phyloP scores from a whole-genome alignment of 2,888 invertebrate species.

The Sympetrum striolatum region DNA sequence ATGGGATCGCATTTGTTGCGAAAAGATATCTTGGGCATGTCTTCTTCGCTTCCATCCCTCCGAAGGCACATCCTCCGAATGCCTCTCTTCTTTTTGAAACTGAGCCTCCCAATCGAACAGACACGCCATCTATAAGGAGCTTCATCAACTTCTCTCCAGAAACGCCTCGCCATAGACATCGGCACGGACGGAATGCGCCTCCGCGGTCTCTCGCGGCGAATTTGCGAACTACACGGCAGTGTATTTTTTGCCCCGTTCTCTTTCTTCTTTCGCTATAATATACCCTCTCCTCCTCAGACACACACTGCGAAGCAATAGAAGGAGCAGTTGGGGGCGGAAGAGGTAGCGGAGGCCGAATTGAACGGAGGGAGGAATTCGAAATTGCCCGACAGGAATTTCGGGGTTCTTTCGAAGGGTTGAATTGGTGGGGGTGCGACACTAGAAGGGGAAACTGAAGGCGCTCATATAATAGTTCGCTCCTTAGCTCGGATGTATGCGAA shows the following conservation, averaged over 20 bases:
- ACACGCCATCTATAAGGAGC: slow-evolving; percentile 43
- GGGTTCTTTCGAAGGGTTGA: slow-evolving; percentile 42
- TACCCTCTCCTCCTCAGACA: not conserved
- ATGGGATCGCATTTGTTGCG: not conserved
- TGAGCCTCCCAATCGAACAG: slow-evolving; percentile 22
- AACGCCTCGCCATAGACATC: not conserved
- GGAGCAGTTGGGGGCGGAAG: not conserved
- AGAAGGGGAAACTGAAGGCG: not conserved
- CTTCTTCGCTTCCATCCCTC: too few species aligned
- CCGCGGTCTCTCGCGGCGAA: slow-evolving; percentile 27
- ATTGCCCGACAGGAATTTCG: slow-evolving; percentile 44
- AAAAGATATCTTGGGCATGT: too few species aligned
- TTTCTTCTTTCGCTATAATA: not conserved
- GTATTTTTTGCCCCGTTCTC: not conserved
- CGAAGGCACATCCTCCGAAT: not conserved
- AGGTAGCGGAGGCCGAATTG: slow-evolving; percentile 29
- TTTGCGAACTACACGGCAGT: slow-evolving; percentile 28
- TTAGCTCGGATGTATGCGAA: not conserved
- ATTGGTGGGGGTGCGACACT: slow-evolving; percentile 13
- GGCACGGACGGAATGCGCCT: slow-evolving; percentile 26
- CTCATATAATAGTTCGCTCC: not conserved
- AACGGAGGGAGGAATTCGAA: slow-evolving; percentile 40
- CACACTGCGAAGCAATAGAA: slow-evolving; percentile 21
- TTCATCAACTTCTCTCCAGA: slow-evolving; percentile 29
- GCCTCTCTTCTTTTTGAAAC: slow-evolving; percentile 25